phyloP scores from a whole-genome alignment of 2,888 invertebrate genomes.

The Drosophila antonietae region DNA sequence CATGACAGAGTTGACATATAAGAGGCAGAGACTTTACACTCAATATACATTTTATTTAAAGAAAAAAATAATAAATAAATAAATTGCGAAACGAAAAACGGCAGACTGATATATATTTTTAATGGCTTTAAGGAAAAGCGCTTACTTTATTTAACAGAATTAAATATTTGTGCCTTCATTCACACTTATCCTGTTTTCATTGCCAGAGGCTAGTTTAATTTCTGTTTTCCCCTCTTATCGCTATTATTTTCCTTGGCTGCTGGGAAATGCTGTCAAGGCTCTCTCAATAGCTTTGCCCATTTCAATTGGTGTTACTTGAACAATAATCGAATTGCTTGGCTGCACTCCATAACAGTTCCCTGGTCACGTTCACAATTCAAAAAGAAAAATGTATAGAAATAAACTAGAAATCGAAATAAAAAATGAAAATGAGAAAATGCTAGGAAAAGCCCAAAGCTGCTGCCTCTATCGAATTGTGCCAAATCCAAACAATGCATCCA shows the following conservation, averaged over 20 bases:
- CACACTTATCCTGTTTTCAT: background rate
- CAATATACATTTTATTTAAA: conserved; percentile 1
- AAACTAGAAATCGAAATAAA: no score
- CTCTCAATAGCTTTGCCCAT: conserved; percentile 12
- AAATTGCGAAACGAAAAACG: background rate
- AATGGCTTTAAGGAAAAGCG: background rate
- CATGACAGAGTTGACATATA: conserved; percentile 14
- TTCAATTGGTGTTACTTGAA: conserved; percentile 39
- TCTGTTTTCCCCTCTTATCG: background rate
- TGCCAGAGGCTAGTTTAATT: background rate
- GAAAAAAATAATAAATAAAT: background rate
- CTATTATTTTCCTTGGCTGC: background rate
- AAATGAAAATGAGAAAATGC: background rate
- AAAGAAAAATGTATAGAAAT: background rate
- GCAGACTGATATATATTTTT: background rate
- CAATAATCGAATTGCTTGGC: conserved; percentile 44
- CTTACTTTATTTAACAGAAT: background rate
- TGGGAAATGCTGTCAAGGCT: conserved; percentile 29
- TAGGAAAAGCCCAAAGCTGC: conserved; percentile 19
- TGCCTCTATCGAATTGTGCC: conserved; percentile 26
- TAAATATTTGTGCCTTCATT: background rate
- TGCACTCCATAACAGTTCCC: conserved; percentile 21
- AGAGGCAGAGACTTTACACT: background rate
- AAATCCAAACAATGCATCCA: conserved; percentile 40
- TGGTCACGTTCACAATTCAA: conserved; percentile 49